Percentiles rank a stretch among this genome's conserved stretches.
Conservation (phyloP, 2,888 invertebrate species). For the Drosophila fungiperda region DNA sequence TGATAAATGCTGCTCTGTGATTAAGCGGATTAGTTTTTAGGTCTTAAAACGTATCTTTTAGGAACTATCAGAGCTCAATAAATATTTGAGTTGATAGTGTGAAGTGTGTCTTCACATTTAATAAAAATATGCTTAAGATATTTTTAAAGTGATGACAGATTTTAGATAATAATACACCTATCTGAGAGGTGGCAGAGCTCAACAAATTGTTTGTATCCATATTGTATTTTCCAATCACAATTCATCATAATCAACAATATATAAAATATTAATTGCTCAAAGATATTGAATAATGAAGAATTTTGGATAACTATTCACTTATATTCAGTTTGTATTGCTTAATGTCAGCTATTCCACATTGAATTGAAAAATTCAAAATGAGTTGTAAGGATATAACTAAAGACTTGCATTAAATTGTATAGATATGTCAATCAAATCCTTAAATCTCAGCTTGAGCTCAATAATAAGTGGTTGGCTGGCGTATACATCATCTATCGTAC, state of each 20-base stretch:
- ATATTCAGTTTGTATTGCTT: not conserved
- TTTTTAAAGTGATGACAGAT: not conserved
- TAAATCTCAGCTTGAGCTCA: not conserved
- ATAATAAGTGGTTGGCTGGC: conserved; percentile 29
- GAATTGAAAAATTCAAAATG: not conserved
- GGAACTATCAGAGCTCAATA: not conserved
- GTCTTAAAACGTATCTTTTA: not conserved
- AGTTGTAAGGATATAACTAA: too few relatives aligned
- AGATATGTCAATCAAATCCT: not conserved
- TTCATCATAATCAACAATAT: not conserved
- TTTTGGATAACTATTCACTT: not conserved
- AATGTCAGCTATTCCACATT: not conserved
- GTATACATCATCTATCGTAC: conserved; percentile 23
- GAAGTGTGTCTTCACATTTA: too few relatives aligned
- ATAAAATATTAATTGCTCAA: not conserved
- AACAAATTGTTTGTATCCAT: not conserved
- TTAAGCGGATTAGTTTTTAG: conserved; percentile 10
- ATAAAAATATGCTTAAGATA: not conserved
- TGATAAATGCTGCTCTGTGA: conserved; percentile 36
- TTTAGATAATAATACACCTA: too few relatives aligned
- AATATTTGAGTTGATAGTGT: not conserved
- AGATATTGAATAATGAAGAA: not conserved
- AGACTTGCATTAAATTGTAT: not conserved
- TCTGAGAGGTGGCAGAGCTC: not conserved
- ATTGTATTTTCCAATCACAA: not conserved